A percentile compares a stretch with the other conserved stretches of the same genome.
These are phyloP conservation scores for Brienomyrus brachyistius DNA, from an alignment of 2,113 vertebrate genomes.

Conservation along the genomic window DNA sequence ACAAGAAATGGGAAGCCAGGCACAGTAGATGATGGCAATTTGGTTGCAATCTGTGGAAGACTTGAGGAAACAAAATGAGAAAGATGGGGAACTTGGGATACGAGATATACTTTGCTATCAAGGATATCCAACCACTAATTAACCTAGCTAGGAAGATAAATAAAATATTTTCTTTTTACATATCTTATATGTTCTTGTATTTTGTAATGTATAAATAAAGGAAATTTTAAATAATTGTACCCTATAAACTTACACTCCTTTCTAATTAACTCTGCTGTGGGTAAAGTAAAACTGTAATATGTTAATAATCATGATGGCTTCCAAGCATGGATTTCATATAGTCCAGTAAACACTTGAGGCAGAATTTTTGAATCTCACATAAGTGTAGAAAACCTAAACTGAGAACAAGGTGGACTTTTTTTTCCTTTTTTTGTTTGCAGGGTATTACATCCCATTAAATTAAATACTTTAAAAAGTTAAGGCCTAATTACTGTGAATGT, in stretches of 20 bases:
- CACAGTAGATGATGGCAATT: slow-evolving; percentile 2
- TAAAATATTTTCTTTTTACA: neutral
- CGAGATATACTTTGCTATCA: neutral
- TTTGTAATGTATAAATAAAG: neutral
- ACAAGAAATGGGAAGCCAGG: slow-evolving; percentile 1
- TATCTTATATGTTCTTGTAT: neutral
- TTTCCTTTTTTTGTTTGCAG: neutral
- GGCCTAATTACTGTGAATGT: neutral
- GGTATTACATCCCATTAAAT: neutral
- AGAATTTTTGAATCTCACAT: neutral
- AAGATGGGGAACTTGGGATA: neutral
- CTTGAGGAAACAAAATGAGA: neutral
- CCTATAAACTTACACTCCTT: neutral
- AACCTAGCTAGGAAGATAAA: neutral
- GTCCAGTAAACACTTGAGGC: neutral
- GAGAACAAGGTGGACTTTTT: neutral
- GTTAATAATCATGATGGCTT: neutral
- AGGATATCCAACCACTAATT: neutral
- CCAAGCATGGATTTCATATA: neutral
- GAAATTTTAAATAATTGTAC: neutral
- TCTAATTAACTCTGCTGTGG: neutral
- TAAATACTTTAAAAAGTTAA: neutral
- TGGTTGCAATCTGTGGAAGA: neutral
- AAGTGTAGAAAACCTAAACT: neutral
- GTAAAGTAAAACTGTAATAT: neutral